Base-by-base conservation (phyloP, 2,113 vertebrate species). In the Tachysurus vachellii region DNA sequence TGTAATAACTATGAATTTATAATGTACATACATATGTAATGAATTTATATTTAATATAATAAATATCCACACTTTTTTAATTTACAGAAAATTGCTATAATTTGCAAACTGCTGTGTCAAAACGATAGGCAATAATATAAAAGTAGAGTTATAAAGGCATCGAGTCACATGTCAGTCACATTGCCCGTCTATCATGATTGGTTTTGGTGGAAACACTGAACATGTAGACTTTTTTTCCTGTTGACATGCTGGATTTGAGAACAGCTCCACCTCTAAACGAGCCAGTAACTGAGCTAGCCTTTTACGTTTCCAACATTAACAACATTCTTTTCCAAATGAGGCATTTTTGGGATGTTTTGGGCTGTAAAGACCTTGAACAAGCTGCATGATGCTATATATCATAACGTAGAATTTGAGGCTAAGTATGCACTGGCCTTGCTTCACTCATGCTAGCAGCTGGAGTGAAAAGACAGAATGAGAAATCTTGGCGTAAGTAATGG, bases 351-450 rank as follows among this genome's bases (percentile, higher is more conserved):
- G 26, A 54, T 50, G 44, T 36, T 10, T 71, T 9, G 68, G 68
- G 14, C 68, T 42, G 68, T 19, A 71, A 44, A 10, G 10, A 44
- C 17, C 17, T 26, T 23, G 19, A 73, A 23, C 42, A 47, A 73
- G 42, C 76, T 79, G 31, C 56, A n/a, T 5, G 9, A 56, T 57
- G 0, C 53, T 56, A 56, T 57, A 80, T 56, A 57, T 81, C 42
- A 26, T 73, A 73, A 57, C 66, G 12, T 56, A 53, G 17, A 71
- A 73, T 59, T n/a, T 73, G 66, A 73, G 53, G 66, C 31, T 84
- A 44, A 42, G 68, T 73, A 84, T 75, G 83, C 31, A 75, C 47
- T 61, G 54, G 83, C 31, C 14, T 85, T 44, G 68, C 83, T 85
- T 44, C 83, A 75, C 54, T 75, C 21, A 21, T 31, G 54, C 68